These are phyloP conservation scores for Phylloscopus whistleri DNA, from an alignment of 2,113 vertebrate species.

Conservation along the genomic window DNA sequence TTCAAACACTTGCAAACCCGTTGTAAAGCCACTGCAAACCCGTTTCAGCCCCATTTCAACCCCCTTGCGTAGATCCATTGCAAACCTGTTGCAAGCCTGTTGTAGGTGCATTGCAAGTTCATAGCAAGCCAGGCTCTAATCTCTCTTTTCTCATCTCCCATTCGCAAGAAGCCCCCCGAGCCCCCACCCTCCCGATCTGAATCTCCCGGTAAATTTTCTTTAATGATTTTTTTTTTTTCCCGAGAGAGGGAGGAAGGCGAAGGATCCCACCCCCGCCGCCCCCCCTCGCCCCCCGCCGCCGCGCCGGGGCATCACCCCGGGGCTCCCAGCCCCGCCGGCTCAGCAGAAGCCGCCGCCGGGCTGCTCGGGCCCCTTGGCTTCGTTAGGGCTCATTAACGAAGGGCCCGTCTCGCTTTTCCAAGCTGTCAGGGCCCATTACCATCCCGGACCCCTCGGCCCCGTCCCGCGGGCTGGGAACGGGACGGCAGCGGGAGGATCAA, in stretches of 20 bases:
- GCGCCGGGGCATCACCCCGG: background rate
- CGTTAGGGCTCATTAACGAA: slow-evolving; percentile 55
- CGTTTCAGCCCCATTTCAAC: background rate
- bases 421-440: slow-evolving; percentile 37
- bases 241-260: accelerated
- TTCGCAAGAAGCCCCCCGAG: background rate
- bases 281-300: background rate
- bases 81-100: background rate
- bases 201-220: background rate
- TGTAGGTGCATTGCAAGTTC: background rate
- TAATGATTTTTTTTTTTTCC: background rate
- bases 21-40: background rate
- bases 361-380: background rate
- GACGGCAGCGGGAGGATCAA: slow-evolving; percentile 19
- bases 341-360: background rate
- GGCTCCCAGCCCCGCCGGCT: background rate
- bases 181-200: accelerated
- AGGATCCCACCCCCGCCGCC: accelerated
- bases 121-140: accelerated
- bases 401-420: slow-evolving; percentile 33
- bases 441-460: background rate
- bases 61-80: background rate
- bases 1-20: background rate
- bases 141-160: background rate
- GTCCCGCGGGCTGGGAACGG: slow-evolving; percentile 24